Conservation (phyloP, 2,797 vertebrate genomes). For the Peromyscus melanophrys region DNA sequence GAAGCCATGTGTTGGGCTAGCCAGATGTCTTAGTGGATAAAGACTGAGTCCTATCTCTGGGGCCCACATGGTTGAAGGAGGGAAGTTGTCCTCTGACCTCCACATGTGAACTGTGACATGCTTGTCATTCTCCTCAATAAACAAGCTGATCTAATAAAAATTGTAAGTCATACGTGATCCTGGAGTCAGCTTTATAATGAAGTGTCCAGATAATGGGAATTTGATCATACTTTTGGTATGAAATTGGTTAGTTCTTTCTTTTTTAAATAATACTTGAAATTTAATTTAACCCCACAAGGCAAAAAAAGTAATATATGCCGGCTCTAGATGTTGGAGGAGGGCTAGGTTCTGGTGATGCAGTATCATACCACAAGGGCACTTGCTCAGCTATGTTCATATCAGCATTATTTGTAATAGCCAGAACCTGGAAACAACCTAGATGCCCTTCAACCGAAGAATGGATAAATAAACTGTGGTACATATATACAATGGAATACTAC, state of each 20-base stretch:
- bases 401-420: no score
- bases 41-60: not conserved
- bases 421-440: no score
- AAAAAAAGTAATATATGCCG: not conserved
- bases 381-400: no score
- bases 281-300: not conserved
- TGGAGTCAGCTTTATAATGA: not conserved
- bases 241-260: slow-evolving; percentile 9
- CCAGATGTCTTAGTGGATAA: not conserved
- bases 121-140: not conserved
- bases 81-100: not conserved
- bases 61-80: not conserved
- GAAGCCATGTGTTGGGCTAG: not conserved
- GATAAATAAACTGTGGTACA: no score
- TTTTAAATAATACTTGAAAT: not conserved
- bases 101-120: not conserved
- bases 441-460: no score
- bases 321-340: no score
- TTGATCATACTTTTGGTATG: not conserved
- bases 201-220: not conserved
- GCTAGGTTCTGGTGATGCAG: no score
- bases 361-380: no score
- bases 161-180: not conserved
- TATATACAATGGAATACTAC: no score
- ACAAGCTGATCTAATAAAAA: not conserved